Evolutionary conservation across 2,888 invertebrate genomes (phyloP), one percentile per base, ranked within the genome.

Genomic region (Kuschelorhynchus macadamiae): DNA sequence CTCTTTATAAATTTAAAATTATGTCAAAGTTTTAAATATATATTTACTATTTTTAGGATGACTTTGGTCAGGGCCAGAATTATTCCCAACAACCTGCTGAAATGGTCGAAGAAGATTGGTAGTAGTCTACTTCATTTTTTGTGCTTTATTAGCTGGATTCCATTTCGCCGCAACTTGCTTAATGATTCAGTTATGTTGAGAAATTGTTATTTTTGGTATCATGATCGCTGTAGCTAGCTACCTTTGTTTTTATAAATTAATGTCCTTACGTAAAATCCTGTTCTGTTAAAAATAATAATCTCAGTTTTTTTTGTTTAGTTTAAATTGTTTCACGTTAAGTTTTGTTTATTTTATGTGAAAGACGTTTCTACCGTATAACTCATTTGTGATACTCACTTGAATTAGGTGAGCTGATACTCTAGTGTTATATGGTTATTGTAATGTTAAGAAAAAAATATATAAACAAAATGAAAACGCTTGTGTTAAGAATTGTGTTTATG

Each of bases 21-120:
- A n/a, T n/a, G n/a, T n/a, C n/a, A n/a, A n/a, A n/a, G n/a, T n/a
- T n/a, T n/a, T n/a, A n/a, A n/a, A n/a, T n/a, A n/a, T n/a, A n/a
- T n/a, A n/a, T n/a, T n/a, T n/a, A n/a, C n/a, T n/a, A 17, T 16
- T 50, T 39, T 39, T 17, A 72, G 79, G 77, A 77, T 39, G 75
- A 78, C 60, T 74, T 76, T 60, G 78, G 80, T n/a, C 72, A 70
- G 41, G 79, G 76, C 2, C 77, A 78, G 42, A 72, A 77, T 46
- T 76, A 74, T 14, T 42, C 55, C 55, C 59, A 69, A 17, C 64
- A 72, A 52, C 75, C 76, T 9, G 84, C 84, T 11, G 80, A 83
- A 36, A 87, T 88, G 73, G 86, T 85, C 0, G 87, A 87, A 5
- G 88, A 88, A 72, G 85, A 84, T 20, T 89, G 88, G 88, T 88